Evolutionary conservation across 2,797 vertebrate species (phyloP).

Genomic region (Platyrinchus mystaceus): DNA sequence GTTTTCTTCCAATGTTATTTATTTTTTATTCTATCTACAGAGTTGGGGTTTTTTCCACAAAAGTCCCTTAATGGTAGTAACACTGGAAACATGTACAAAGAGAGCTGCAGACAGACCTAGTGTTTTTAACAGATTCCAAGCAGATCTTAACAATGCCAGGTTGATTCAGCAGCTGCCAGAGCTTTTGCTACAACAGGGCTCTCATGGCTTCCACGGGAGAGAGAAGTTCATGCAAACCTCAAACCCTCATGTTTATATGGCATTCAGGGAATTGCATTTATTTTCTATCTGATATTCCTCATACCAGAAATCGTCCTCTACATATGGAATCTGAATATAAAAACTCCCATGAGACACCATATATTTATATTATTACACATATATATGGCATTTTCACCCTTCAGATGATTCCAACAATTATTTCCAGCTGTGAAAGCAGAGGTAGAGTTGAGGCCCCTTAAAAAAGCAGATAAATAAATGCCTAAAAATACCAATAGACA

Average conservation of each 20-base stretch:
- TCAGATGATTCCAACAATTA: conserved; percentile 15
- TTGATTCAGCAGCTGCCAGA: not conserved
- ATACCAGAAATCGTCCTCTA: not conserved
- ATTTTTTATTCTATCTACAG: not conserved
- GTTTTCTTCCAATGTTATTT: not conserved
- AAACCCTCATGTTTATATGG: not conserved
- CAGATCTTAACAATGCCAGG: not conserved
- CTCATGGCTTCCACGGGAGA: not conserved
- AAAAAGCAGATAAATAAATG: conserved; percentile 28
- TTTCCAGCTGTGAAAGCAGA: conserved; percentile 43
- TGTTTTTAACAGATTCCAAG: not conserved
- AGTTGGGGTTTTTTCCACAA: rapidly evolving
- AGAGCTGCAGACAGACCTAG: not conserved
- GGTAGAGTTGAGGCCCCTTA: not conserved
- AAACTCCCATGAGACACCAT: conserved; percentile 7
- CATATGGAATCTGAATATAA: conserved; percentile 12
- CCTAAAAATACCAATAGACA: not conserved
- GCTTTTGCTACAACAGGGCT: not conserved
- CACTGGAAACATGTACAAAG: not conserved
- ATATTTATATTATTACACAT: not conserved
- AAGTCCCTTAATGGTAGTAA: not conserved
- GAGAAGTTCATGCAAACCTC: not conserved
- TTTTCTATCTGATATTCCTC: conserved; percentile 11
- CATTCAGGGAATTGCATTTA: not conserved
- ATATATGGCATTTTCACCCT: conserved; percentile 6